These are phyloP conservation scores for Agelaius tricolor DNA, from an alignment of 2,113 vertebrate species.

Conservation along the genomic window DNA sequence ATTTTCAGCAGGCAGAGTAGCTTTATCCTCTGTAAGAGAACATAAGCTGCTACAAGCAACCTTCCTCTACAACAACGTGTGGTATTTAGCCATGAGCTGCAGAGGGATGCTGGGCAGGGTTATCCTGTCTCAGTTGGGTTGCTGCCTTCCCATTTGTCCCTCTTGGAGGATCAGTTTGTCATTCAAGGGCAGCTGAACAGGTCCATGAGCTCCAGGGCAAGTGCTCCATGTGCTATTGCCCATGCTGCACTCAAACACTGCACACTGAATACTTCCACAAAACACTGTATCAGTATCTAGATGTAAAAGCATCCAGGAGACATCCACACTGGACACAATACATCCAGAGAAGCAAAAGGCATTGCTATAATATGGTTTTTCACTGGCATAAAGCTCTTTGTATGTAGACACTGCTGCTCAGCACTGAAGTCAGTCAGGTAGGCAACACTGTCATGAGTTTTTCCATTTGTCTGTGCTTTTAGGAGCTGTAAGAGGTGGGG, in stretches of 20 bases:
- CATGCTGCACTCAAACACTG: neutral
- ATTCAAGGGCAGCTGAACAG: rapidly evolving
- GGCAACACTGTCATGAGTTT: neutral
- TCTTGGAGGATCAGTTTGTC: neutral
- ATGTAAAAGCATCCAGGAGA: neutral
- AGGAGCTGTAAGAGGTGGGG: neutral
- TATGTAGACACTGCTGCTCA: neutral
- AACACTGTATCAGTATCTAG: neutral
- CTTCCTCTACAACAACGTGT: neutral
- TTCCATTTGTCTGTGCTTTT: neutral
- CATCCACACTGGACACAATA: neutral
- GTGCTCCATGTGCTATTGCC: neutral
- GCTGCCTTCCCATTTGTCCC: neutral
- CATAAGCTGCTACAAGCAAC: neutral
- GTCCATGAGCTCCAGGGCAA: neutral
- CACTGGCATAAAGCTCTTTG: neutral
- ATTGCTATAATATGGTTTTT: neutral
- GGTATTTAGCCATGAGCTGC: neutral
- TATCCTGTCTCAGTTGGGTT: neutral
- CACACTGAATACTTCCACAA: neutral
- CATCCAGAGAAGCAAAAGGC: neutral
- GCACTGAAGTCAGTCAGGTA: neutral
- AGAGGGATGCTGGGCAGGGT: neutral
- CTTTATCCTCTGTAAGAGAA: neutral
- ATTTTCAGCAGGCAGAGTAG: neutral